phyloP scores from a whole-genome alignment of 2,888 invertebrate species.

The Xiphydria camelus region DNA sequence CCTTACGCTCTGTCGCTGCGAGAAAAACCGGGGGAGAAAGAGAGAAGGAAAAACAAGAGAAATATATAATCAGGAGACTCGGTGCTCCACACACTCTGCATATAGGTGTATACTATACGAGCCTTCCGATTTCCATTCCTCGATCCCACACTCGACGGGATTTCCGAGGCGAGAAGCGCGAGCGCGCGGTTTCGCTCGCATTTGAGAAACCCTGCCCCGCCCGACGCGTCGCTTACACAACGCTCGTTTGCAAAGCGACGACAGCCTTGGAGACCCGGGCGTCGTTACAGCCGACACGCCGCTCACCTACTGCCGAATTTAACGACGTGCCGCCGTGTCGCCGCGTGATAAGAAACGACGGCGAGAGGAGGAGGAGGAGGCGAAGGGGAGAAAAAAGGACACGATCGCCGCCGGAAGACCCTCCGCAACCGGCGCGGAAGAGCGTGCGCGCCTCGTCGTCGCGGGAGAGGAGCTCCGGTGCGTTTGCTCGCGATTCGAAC shows the following conservation, averaged over 20 bases:
- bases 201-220: conserved; percentile 18
- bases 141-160: no score
- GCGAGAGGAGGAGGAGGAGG: neutral
- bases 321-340: conserved; percentile 17
- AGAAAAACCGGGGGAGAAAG: no score
- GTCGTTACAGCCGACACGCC: conserved; percentile 29
- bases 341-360: no score
- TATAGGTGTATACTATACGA: no score
- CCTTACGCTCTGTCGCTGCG: neutral
- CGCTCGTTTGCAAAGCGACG: conserved; percentile 33
- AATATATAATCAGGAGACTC: neutral
- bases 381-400: conserved; percentile 1
- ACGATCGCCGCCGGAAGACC: neutral
- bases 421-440: conserved; percentile 1
- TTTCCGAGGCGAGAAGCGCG: no score
- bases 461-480: no score
- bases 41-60: neutral
- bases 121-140: no score
- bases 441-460: no score
- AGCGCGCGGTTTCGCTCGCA: no score
- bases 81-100: no score
- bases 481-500: no score
- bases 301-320: conserved; percentile 39
- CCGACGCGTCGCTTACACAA: conserved; percentile 22
- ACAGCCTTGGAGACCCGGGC: no score